A percentile compares a stretch with the other conserved stretches of the same genome.
phyloP scores from a whole-genome alignment of 2,797 vertebrate genomes.

The Diceros bicornis region DNA sequence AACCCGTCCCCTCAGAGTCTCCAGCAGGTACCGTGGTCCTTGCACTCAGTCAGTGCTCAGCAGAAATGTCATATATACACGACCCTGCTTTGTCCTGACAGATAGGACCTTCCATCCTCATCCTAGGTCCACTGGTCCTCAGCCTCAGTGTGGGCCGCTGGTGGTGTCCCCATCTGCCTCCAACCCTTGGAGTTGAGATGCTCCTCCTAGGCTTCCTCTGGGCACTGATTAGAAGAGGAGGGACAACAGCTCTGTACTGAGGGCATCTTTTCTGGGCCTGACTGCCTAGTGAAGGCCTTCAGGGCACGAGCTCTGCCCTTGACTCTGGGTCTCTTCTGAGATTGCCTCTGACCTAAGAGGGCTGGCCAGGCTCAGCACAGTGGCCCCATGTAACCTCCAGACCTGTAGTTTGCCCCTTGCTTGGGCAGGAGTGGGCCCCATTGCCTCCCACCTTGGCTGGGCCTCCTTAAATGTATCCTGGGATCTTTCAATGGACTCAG shows the following conservation, averaged over 20 bases:
- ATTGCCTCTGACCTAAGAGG: too few relatives aligned
- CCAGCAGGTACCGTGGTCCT: not conserved
- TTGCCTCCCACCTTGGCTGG: too few relatives aligned
- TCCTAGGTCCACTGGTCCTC: not conserved
- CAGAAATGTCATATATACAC: not conserved
- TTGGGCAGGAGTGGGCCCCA: not conserved
- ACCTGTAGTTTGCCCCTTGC: not conserved
- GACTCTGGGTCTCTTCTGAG: not conserved
- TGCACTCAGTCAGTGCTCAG: fast-evolving
- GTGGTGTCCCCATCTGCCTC: too few relatives aligned
- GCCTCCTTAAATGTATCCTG: too few relatives aligned
- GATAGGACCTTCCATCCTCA: not conserved
- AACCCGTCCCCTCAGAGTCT: not conserved
- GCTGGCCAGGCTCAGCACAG: not conserved
- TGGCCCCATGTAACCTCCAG: too few relatives aligned
- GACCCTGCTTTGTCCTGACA: too few relatives aligned
- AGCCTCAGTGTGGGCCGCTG: fast-evolving
- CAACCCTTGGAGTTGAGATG: too few relatives aligned
- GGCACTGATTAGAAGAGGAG: too few relatives aligned
- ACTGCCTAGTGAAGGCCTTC: not conserved
- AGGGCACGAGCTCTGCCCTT: not conserved
- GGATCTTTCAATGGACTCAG: not conserved
- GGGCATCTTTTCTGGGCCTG: not conserved
- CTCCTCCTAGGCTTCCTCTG: not conserved
- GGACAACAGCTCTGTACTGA: not conserved